Conservation (phyloP, 2,888 invertebrate genomes). For the Smittia aterrima region DNA sequence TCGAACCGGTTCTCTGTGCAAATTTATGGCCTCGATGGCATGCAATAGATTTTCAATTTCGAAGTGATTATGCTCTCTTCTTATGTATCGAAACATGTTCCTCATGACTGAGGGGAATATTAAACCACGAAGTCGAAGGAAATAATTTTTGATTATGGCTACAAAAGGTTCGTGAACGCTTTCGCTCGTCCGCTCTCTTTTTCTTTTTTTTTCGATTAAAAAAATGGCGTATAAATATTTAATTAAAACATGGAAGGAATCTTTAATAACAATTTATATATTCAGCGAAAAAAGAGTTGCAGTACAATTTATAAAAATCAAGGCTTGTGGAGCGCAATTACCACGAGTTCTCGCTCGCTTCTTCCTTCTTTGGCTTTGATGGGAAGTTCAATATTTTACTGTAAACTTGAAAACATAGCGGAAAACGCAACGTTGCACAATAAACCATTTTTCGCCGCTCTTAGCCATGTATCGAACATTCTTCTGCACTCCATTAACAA, state of each 20-base stretch:
- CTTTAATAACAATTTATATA: neutral
- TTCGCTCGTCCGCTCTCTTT: too few relatives aligned
- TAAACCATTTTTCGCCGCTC: neutral
- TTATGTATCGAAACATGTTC: neutral
- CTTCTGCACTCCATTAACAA: neutral
- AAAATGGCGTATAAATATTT: constrained; percentile 11
- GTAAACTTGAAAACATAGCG: neutral
- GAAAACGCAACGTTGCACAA: neutral
- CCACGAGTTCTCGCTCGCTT: neutral
- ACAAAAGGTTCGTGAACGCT: neutral
- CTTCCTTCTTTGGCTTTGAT: neutral
- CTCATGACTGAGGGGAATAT: neutral
- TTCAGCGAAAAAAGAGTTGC: constrained; percentile 7
- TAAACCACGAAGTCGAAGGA: neutral
- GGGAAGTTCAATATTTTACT: neutral
- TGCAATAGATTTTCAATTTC: constrained; percentile 36
- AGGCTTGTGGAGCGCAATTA: neutral
- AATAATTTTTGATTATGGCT: neutral
- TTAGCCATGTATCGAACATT: neutral
- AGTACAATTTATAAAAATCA: constrained; percentile 3
- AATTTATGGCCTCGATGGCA: constrained; percentile 31
- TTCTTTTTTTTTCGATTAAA: neutral
- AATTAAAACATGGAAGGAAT: constrained; percentile 1
- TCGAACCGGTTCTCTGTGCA: constrained; percentile 27
- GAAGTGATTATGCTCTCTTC: neutral